Base-by-base conservation (phyloP, 2,797 vertebrate genomes). In the Tympanoctomys barrerae region DNA sequence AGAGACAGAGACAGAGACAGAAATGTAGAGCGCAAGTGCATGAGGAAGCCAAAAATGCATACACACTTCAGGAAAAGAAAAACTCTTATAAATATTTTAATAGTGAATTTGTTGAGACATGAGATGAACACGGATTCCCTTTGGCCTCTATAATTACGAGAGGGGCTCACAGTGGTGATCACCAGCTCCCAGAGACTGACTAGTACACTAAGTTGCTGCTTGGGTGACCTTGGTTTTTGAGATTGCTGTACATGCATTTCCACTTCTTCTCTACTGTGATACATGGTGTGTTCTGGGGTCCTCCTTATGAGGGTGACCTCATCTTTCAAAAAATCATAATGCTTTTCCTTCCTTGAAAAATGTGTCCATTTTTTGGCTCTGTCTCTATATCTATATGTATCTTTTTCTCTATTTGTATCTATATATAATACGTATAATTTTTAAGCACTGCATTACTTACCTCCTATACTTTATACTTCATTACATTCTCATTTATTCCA, bases 401-500 rank as follows among this genome's bases (percentile, higher is more conserved):
- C 0, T 46, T 24, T 70, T 1, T 70, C 3, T 39, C 2, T 75
- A 11, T 46, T 46, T n/a, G 4, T 75, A 75, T 26, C 71, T 42
- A 28, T 75, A 46, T 46, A 46, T 73, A 39, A 39, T 73, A 73
- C 26, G 9, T 73, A 73, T 21, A 79, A 80, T 84, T 83, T 2
- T 2, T 73, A 68, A 90, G 75, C 28, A 75, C 33, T 81, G 49
- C 26, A 79, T 91, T 81, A 91, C 22, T 36, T 89, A 19, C 7
- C 62, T 94, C 78, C 54, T 0, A 1, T 54, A 82, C 14, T 18
- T 75, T 93, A 52, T 68, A 6, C 10, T 80, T 33, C 54, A 77
- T 91, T 88, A 87, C 26, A 28, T 91, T 95, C 91, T 73, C 39
- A 80, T 62, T 84, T 87, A 70, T 22, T 85, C 68, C 49, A 93